phyloP scores from a whole-genome alignment of 2,888 invertebrate species.

The Carcina quercana region DNA sequence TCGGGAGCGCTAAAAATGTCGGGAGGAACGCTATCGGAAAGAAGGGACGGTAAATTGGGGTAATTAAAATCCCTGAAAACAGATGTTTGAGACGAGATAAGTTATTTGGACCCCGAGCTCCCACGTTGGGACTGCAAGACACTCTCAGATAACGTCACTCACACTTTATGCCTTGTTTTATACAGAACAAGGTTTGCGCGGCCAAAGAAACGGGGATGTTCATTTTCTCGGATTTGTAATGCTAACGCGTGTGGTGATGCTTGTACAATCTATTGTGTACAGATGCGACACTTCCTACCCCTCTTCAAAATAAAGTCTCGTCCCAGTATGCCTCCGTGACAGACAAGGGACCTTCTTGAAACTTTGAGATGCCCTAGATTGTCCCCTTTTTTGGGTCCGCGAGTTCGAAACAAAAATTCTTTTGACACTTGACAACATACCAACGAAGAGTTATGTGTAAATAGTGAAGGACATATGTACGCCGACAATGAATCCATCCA shows the following conservation, averaged over 20 bases:
- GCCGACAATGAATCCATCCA: too few species aligned
- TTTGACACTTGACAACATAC: too few species aligned
- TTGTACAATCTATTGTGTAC: background rate
- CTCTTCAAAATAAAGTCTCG: too few species aligned
- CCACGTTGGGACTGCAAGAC: slow-evolving; percentile 33
- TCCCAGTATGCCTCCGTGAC: too few species aligned
- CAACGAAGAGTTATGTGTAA: too few species aligned
- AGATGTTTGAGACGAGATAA: slow-evolving; percentile 46
- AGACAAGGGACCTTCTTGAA: too few species aligned
- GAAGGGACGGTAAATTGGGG: slow-evolving; percentile 29
- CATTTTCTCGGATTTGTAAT: slow-evolving; percentile 2
- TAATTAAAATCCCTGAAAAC: slow-evolving; percentile 51
- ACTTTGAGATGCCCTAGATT: too few species aligned
- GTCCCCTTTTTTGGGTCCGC: too few species aligned
- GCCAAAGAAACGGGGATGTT: background rate
- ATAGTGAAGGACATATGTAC: too few species aligned
- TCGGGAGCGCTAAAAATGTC: too few species aligned
- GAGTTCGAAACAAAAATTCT: too few species aligned
- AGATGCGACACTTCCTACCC: too few species aligned
- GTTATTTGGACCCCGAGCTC: slow-evolving; percentile 32
- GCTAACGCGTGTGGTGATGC: background rate
- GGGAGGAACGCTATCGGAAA: slow-evolving; percentile 19
- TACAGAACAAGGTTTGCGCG: slow-evolving; percentile 30
- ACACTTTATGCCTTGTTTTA: slow-evolving; percentile 44
- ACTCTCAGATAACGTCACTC: slow-evolving; percentile 56